Evolutionary conservation across 2,888 invertebrate species (phyloP).

Genomic region (Tetranychus piercei): DNA sequence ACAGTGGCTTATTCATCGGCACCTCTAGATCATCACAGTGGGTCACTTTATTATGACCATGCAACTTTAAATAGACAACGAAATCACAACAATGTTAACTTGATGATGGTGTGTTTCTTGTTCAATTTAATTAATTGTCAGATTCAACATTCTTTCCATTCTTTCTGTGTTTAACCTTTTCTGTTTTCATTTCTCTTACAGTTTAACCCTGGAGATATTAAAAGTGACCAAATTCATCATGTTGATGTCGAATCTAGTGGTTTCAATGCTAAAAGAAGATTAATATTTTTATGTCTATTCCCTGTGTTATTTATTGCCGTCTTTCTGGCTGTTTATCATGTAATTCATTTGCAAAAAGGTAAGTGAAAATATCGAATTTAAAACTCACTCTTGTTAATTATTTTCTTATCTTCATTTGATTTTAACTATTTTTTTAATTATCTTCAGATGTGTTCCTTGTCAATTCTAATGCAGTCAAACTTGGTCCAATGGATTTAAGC

Average conservation of each 20-base stretch:
- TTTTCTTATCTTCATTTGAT: neutral
- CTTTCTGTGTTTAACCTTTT: neutral
- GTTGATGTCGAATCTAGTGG: conserved; percentile 4
- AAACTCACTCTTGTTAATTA: neutral
- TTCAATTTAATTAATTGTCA: neutral
- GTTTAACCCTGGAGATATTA: conserved; percentile 1
- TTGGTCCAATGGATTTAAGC: neutral
- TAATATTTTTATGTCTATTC: conserved; percentile 2
- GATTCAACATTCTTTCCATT: no score
- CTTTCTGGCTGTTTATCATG: conserved; percentile 5
- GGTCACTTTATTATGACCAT: neutral
- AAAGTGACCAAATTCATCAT: neutral
- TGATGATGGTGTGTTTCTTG: neutral
- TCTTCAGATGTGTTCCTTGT: neutral
- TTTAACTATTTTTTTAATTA: neutral
- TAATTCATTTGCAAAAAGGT: conserved; percentile 9
- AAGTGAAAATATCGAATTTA: neutral
- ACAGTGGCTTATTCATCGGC: conserved; percentile 9
- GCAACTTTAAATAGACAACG: neutral
- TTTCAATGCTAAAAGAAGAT: neutral
- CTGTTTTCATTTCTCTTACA: neutral
- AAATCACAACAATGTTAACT: neutral
- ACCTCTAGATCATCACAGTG: neutral
- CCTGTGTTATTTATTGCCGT: neutral
- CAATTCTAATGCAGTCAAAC: neutral